phyloP scores from a whole-genome alignment of 2,797 vertebrate species.

The Semaprochilodus insignis region DNA sequence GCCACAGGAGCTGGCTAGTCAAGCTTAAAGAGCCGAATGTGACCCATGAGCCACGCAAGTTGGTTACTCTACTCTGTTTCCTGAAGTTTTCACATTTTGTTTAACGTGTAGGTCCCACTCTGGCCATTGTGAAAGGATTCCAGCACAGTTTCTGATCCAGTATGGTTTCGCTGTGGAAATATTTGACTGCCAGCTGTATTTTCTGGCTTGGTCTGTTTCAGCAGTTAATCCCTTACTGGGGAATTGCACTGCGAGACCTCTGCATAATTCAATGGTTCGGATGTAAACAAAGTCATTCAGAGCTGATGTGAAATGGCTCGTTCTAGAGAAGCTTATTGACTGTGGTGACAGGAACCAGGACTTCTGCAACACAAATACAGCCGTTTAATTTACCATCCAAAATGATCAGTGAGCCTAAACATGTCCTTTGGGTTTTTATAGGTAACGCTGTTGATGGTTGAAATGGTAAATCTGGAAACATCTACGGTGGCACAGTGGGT shows the following conservation, averaged over 20 bases:
- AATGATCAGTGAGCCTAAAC: no score
- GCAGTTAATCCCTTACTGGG: neutral
- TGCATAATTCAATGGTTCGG: no score
- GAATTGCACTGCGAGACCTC: neutral
- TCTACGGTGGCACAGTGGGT: no score
- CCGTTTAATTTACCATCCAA: no score
- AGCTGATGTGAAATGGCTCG: no score
- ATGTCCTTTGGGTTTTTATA: no score
- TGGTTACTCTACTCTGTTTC: neutral
- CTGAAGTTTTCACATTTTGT: neutral
- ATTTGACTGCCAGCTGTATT: neutral
- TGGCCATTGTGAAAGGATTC: neutral
- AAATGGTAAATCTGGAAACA: no score
- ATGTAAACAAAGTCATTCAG: no score
- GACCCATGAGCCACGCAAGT: neutral
- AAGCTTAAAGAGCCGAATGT: neutral
- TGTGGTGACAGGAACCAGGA: no score
- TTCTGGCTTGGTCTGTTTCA: neutral
- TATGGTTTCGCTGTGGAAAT: neutral
- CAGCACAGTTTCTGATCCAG: neutral
- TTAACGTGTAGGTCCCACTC: neutral
- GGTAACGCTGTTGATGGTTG: no score
- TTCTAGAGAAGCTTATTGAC: no score
- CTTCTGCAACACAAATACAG: no score
- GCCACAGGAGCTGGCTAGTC: neutral